phyloP scores from a whole-genome alignment of 2,113 vertebrate species.

The Atractosteus spatula region DNA sequence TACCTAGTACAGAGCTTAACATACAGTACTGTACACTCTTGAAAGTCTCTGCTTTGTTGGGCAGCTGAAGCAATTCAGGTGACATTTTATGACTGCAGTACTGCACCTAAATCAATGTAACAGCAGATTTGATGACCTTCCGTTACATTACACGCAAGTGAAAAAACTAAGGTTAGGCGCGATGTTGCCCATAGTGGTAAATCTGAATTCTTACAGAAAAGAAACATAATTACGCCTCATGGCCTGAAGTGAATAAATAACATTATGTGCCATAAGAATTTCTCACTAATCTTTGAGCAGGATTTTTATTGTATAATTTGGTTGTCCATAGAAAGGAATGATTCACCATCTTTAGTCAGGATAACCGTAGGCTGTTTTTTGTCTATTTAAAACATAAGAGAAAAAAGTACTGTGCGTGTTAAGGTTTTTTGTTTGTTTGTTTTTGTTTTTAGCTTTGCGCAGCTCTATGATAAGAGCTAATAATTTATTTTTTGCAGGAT shows the following conservation, averaged over 20 bases:
- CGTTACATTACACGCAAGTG: constrained; percentile 27
- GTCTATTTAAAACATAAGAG: constrained; percentile 33
- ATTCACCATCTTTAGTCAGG: constrained; percentile 46
- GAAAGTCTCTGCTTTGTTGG: too few relatives aligned
- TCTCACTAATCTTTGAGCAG: constrained; percentile 61
- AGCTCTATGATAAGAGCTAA: too few relatives aligned
- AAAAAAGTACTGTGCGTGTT: constrained; percentile 28
- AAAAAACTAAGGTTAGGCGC: constrained; percentile 34
- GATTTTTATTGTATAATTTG: constrained; percentile 66
- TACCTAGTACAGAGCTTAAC: too few relatives aligned
- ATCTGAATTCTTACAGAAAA: constrained; percentile 50
- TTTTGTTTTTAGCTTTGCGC: too few relatives aligned
- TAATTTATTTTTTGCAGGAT: too few relatives aligned
- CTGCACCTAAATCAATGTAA: too few relatives aligned
- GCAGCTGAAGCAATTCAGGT: too few relatives aligned
- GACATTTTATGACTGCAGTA: too few relatives aligned
- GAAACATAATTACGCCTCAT: constrained; percentile 58
- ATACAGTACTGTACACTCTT: too few relatives aligned
- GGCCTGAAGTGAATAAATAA: constrained; percentile 61
- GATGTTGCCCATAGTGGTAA: constrained; percentile 52
- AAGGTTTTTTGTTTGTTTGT: too few relatives aligned
- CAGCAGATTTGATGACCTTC: too few relatives aligned
- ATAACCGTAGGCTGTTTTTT: constrained; percentile 49
- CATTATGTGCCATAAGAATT: constrained; percentile 45
- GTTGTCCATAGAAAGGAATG: constrained; percentile 52